Conservation (phyloP, 1,140 invertebrate species). For the Agraylea sexmaculata region DNA sequence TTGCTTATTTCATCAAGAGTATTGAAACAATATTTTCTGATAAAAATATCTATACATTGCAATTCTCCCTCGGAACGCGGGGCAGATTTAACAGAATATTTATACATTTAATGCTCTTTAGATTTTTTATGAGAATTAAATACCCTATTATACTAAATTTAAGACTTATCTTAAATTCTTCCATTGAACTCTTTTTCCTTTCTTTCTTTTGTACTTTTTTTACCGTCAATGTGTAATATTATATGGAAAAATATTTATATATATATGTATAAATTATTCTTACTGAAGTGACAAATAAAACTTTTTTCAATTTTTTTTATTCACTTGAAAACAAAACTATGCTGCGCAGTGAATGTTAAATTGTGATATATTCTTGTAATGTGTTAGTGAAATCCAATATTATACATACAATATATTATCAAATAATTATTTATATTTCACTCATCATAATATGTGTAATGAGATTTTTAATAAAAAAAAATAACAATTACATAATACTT, state of each 20-base stretch:
- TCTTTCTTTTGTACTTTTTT: background rate
- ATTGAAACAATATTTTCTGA: too few relatives aligned
- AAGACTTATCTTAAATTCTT: too few relatives aligned
- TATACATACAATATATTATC: slow-evolving; percentile 16
- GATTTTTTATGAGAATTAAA: too few relatives aligned
- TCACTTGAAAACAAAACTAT: slow-evolving; percentile 17
- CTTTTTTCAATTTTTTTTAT: slow-evolving; percentile 21
- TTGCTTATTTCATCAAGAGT: too few relatives aligned
- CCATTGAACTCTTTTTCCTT: slow-evolving; percentile 3
- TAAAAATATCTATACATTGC: too few relatives aligned
- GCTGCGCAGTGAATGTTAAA: slow-evolving; percentile 21
- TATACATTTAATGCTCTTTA: too few relatives aligned
- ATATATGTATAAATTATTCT: slow-evolving; percentile 1
- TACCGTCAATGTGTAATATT: background rate
- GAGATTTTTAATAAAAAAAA: slow-evolving; percentile 13
- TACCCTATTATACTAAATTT: too few relatives aligned
- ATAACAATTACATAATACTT: too few relatives aligned
- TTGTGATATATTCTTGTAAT: slow-evolving; percentile 22
- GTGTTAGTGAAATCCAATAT: slow-evolving; percentile 21
- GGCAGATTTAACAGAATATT: too few relatives aligned
- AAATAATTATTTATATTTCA: slow-evolving; percentile 21
- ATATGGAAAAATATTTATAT: background rate
- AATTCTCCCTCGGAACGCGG: too few relatives aligned
- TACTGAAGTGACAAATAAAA: slow-evolving; percentile 18
- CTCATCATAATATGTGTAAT: slow-evolving; percentile 19